Conservation (phyloP, 2,797 vertebrate species). For the Tangara arthus region DNA sequence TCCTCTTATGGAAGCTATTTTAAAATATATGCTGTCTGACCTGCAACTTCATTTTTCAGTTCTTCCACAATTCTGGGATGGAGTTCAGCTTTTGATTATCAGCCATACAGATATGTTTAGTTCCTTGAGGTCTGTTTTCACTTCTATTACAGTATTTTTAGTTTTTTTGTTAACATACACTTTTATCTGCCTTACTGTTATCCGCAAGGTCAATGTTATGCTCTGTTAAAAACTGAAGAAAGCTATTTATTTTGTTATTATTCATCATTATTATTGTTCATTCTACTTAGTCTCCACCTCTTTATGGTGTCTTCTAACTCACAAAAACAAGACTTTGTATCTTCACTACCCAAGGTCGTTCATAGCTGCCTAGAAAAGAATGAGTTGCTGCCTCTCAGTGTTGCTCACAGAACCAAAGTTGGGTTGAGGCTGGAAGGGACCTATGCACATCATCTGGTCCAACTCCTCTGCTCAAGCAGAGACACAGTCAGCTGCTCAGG, state of each 20-base stretch:
- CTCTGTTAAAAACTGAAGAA: not conserved
- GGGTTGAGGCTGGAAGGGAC: not conserved
- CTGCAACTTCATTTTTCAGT: not conserved
- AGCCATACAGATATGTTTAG: not conserved
- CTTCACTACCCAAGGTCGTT: not conserved
- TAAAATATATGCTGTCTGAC: not conserved
- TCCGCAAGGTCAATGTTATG: not conserved
- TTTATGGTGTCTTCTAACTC: not conserved
- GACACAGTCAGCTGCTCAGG: not conserved
- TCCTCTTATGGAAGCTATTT: not conserved
- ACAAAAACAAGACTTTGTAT: not conserved
- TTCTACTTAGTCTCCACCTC: not conserved
- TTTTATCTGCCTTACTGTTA: not conserved
- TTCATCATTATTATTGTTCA: not conserved
- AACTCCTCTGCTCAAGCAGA: not conserved
- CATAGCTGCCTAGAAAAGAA: not conserved
- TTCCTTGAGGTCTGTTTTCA: not conserved
- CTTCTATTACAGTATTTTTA: not conserved
- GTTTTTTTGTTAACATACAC: not conserved
- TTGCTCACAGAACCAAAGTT: not conserved
- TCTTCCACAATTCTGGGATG: not conserved
- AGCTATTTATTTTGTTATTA: not conserved
- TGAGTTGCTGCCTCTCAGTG: not conserved
- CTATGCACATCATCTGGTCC: not conserved
- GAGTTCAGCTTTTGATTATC: not conserved